These are phyloP conservation scores for Carposina sasakii DNA, from an alignment of 1,140 invertebrate species.

Conservation along the genomic window DNA sequence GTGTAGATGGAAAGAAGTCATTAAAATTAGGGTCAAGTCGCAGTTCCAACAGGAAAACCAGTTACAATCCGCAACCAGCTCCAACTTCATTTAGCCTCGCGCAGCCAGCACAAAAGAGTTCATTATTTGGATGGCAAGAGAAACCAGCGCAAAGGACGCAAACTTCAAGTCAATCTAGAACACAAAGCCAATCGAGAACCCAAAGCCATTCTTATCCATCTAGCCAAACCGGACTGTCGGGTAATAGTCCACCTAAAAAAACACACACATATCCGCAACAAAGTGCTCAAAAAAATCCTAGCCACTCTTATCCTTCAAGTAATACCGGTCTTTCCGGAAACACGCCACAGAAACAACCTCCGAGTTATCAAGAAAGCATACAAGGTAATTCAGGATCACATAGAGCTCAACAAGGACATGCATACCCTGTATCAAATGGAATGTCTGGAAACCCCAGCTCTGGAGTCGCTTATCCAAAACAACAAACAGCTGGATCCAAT, in stretches of 20 bases:
- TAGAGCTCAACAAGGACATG: slow-evolving; percentile 4
- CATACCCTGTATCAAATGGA: slow-evolving; percentile 1
- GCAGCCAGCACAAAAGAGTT: slow-evolving; percentile 42
- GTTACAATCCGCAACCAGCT: slow-evolving; percentile 44
- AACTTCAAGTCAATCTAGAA: slow-evolving; percentile 31
- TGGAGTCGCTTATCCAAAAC: slow-evolving; percentile 12
- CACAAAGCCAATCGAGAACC: slow-evolving; percentile 28
- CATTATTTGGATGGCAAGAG: slow-evolving; percentile 62
- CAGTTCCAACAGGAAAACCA: slow-evolving; percentile 42
- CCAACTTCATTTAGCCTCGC: slow-evolving; percentile 15
- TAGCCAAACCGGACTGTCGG: slow-evolving; percentile 56
- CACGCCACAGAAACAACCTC: slow-evolving; percentile 13
- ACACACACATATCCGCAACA: slow-evolving; percentile 26
- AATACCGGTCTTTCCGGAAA: not conserved
- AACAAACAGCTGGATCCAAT: slow-evolving; percentile 10
- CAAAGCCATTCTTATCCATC: slow-evolving; percentile 60
- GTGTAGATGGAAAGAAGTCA: slow-evolving; percentile 45
- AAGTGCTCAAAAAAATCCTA: too few relatives aligned
- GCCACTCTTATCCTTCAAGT: not conserved
- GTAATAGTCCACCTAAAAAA: slow-evolving; percentile 41
- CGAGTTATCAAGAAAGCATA: slow-evolving; percentile 39
- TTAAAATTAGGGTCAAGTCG: slow-evolving; percentile 31
- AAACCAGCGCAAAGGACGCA: slow-evolving; percentile 44
- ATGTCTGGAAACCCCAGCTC: slow-evolving; percentile 19
- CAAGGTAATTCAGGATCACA: slow-evolving; percentile 43